Percentiles rank a stretch among this genome's conserved stretches.
These are phyloP conservation scores for Cliona cf. orientalis DNA, from an alignment of 37 sponge, comb jelly and placozoan genomes.

Conservation along the genomic window DNA sequence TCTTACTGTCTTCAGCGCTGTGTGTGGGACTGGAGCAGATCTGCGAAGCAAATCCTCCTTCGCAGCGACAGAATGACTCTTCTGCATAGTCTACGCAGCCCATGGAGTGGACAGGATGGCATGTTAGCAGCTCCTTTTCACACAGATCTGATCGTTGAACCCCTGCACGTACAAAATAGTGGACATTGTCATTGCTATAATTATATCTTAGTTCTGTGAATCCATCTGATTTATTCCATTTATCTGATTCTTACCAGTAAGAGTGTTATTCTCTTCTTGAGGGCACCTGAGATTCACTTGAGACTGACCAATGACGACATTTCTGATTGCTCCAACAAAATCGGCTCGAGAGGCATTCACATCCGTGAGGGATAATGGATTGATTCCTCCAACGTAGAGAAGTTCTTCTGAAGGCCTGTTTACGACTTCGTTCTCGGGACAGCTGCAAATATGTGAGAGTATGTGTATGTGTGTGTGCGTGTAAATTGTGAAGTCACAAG, in stretches of 20 bases:
- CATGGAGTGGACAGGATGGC: neutral
- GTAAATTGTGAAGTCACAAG: no score
- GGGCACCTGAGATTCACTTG: conserved; percentile 42
- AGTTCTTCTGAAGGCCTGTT: neutral
- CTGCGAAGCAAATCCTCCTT: conserved; percentile 26
- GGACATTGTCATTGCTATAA: neutral
- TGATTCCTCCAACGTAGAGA: conserved; percentile 52
- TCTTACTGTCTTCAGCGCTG: conserved; percentile 15
- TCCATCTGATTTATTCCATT: no score
- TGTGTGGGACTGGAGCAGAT: neutral
- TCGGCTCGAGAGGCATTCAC: neutral
- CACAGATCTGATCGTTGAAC: neutral
- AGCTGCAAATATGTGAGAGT: no score
- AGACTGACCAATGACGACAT: conserved; percentile 19
- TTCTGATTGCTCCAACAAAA: conserved; percentile 51
- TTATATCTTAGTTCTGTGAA: neutral
- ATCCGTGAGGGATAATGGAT: conserved; percentile 3
- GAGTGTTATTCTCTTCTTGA: conserved; percentile 6
- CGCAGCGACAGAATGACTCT: conserved; percentile 31
- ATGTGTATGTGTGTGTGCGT: no score
- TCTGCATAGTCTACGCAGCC: conserved; percentile 37
- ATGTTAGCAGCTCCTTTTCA: neutral
- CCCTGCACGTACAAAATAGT: no score
- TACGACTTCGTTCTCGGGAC: neutral
- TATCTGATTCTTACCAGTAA: neutral